Percentiles rank a stretch among this genome's conserved stretches.
These are phyloP conservation scores for Panagrolaimus sp. DNA, from an alignment of 1,140 invertebrate species.

Conservation along the genomic window DNA sequence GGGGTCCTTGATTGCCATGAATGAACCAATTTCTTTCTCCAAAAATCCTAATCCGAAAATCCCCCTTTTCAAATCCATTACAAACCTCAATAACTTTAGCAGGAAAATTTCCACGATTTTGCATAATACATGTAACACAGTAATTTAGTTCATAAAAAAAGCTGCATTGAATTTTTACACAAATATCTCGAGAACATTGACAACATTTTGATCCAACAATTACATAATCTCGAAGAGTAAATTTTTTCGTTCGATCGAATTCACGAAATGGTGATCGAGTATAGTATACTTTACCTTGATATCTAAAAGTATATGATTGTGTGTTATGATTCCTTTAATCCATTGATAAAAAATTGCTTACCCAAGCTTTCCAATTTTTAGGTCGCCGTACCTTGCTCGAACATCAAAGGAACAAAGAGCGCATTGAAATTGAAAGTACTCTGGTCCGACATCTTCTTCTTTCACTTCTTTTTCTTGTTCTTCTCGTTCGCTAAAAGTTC, in stretches of 20 bases:
- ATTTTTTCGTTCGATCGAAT: not conserved
- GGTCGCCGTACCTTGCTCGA: slow-evolving; percentile 9
- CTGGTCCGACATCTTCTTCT: not conserved
- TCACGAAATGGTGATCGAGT: not conserved
- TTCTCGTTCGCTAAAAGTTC: too few species aligned
- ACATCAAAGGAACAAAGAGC: not conserved
- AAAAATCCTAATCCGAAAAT: too few species aligned
- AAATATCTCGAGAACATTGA: not conserved
- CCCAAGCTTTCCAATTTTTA: not conserved
- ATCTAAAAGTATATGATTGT: not conserved
- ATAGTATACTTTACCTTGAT: not conserved
- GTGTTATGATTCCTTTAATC: not conserved
- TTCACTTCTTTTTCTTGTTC: too few species aligned
- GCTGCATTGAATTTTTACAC: slow-evolving; percentile 12
- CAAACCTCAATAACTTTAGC: not conserved
- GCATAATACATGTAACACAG: not conserved
- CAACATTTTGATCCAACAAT: not conserved
- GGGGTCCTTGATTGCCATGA: too few species aligned
- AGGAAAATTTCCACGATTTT: slow-evolving; percentile 7
- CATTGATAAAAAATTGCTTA: not conserved
- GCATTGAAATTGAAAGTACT: slow-evolving; percentile 1
- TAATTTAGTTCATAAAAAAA: not conserved
- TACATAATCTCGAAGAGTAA: not conserved
- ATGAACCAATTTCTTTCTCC: too few species aligned
- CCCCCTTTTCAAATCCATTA: not conserved